phyloP scores from a whole-genome alignment of 2,888 invertebrate species.

The Elegia similella region DNA sequence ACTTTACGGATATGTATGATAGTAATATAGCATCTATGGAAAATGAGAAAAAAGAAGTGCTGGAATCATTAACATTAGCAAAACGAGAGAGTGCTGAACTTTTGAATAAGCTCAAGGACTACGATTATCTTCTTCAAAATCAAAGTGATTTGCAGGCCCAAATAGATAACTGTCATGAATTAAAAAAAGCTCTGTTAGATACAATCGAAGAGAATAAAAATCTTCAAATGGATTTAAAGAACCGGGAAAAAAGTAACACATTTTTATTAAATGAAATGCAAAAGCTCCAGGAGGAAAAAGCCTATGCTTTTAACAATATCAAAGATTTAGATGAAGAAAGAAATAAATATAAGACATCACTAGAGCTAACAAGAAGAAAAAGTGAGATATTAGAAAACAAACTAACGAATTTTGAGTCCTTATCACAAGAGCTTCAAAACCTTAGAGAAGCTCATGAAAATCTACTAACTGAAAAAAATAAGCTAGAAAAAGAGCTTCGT shows the following conservation, averaged over 20 bases:
- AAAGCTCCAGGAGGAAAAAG: constrained; percentile 46
- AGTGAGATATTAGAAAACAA: constrained; percentile 43
- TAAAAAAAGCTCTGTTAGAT: constrained; percentile 34
- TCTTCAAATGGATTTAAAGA: constrained; percentile 35
- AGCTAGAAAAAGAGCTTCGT: constrained; percentile 44
- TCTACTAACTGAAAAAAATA: constrained; percentile 41
- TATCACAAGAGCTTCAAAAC: constrained; percentile 37
- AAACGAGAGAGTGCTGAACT: constrained; percentile 58
- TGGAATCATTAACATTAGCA: constrained; percentile 47
- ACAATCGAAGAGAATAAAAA: constrained; percentile 40
- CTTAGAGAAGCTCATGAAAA: constrained; percentile 43
- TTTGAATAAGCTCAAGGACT: constrained; percentile 49
- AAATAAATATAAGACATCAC: constrained; percentile 39
- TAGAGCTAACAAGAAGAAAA: constrained; percentile 49
- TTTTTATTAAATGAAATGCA: constrained; percentile 49
- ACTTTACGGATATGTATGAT: constrained; percentile 41
- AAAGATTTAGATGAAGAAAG: constrained; percentile 47
- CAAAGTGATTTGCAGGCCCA: constrained; percentile 38
- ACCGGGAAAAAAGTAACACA: constrained; percentile 37
- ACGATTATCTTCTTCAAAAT: constrained; percentile 37
- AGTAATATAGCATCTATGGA: constrained; percentile 41
- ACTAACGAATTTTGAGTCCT: constrained; percentile 39
- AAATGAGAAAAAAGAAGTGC: constrained; percentile 47
- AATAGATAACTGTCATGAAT: constrained; percentile 34
- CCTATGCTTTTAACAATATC: constrained; percentile 36